phyloP scores from a whole-genome alignment of 2,113 vertebrate species.

The Prochilodus magdalenae region DNA sequence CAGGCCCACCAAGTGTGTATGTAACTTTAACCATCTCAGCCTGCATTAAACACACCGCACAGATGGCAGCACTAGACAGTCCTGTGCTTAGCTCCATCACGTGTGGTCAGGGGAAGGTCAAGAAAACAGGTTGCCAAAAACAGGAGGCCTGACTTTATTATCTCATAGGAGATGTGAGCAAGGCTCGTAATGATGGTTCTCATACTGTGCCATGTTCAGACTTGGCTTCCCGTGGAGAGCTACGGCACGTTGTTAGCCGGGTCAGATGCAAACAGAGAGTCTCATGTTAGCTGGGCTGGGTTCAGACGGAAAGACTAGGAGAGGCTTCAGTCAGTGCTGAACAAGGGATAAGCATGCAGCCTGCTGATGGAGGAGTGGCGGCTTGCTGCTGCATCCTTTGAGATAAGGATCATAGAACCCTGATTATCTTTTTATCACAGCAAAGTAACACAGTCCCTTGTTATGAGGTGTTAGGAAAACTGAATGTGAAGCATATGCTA shows the following conservation, averaged over 20 bases:
- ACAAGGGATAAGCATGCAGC: neutral
- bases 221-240: conserved; percentile 7
- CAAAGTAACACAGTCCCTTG: neutral
- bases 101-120: neutral
- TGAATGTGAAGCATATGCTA: neutral
- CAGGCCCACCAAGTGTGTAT: neutral
- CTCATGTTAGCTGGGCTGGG: neutral
- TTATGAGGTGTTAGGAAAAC: neutral
- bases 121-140: too few species aligned
- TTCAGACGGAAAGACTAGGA: neutral
- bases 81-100: neutral
- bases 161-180: neutral
- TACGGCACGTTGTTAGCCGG: neutral
- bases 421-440: neutral
- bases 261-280: neutral
- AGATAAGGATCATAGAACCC: neutral
- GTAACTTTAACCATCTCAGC: neutral
- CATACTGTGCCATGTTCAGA: neutral
- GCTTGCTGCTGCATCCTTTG: neutral
- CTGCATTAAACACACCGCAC: neutral
- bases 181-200: neutral
- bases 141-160: neutral
- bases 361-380: neutral
- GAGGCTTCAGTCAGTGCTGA: conserved; percentile 2
- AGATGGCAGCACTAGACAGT: neutral